Evolutionary conservation across 1,140 invertebrate species (phyloP), one percentile per base, ranked within the genome.

Genomic region (Drosophila pachea): DNA sequence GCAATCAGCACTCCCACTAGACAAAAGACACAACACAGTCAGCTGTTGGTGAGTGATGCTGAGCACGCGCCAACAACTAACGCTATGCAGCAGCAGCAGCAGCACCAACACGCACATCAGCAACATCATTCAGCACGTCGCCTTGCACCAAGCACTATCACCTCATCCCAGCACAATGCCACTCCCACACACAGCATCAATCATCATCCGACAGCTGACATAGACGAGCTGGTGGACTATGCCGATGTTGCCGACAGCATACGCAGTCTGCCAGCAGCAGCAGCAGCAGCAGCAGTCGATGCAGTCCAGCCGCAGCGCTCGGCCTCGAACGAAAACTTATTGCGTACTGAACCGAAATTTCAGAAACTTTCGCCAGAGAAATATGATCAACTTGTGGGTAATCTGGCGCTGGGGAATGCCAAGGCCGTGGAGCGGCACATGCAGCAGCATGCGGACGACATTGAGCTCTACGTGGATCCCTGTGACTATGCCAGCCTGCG

Each of bases 401-500:
- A 88, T 55, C 64, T 82, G 35, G 78, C 59, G 0, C 48, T 75
- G 36, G 33, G 33, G 35, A 55, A 22, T n/a, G 5, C 66, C 16
- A 81, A 86, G 31, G 84, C 73, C 7, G 78, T 45, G 5, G 87
- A 89, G 31, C 78, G 74, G 2, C 84, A 87, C 38, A 81, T 87
- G 74, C 87, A 89, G 9, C 75, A 87, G 31, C 84, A 88, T 33
- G 87, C 84, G 6, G 87, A 89, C 33, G 87, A 89, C 22, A 89
- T 89, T n/a, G 87, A 89, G 45, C 72, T 89, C 12, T 89, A 89
- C 55, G 87, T 88, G 61, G 87, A 89, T 74, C 87, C 87, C 16
- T 88, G 87, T 48, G 87, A 89, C 43, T 88, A 89, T 75, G 87
- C 78, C 4, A 87, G 82, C 9, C 52, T 89, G 16, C 90, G 91